Evolutionary conservation across 1,140 invertebrate species (phyloP).

Genomic region (Brachionus koreanus): DNA sequence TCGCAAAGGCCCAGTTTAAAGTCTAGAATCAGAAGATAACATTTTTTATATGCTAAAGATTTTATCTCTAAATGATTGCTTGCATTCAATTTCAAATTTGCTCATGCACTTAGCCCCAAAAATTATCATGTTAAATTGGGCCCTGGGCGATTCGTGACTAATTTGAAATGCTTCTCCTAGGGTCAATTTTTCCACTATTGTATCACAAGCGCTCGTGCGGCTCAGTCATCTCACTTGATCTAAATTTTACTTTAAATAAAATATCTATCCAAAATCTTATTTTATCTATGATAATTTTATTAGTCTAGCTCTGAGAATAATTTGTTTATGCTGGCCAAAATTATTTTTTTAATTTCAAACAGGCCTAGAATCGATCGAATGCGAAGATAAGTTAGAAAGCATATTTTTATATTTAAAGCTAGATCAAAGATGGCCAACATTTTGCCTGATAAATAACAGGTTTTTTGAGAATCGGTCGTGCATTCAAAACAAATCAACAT

Average conservation of each 20-base stretch:
- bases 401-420: not conserved
- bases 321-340: not conserved
- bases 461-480: slow-evolving; percentile 9
- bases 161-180: not conserved
- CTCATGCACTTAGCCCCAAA: not conserved
- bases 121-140: not conserved
- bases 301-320: not conserved
- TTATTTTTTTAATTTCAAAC: not conserved
- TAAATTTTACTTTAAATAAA: not conserved
- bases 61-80: not conserved
- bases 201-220: not conserved
- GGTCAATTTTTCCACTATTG: not conserved
- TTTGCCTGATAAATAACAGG: not conserved
- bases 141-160: not conserved
- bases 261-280: not conserved
- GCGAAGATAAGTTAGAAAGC: not conserved
- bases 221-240: not conserved
- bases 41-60: not conserved
- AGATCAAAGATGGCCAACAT: not conserved
- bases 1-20: not conserved
- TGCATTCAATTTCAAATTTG: not conserved
- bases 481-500: not conserved
- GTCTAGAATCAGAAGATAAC: slow-evolving; percentile 19
- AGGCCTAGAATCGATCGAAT: not conserved
- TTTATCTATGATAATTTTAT: not conserved